Evolutionary conservation across 2,113 vertebrate species (phyloP), one percentile per base, ranked within the genome.

Genomic region (Chunga burmeisteri): DNA sequence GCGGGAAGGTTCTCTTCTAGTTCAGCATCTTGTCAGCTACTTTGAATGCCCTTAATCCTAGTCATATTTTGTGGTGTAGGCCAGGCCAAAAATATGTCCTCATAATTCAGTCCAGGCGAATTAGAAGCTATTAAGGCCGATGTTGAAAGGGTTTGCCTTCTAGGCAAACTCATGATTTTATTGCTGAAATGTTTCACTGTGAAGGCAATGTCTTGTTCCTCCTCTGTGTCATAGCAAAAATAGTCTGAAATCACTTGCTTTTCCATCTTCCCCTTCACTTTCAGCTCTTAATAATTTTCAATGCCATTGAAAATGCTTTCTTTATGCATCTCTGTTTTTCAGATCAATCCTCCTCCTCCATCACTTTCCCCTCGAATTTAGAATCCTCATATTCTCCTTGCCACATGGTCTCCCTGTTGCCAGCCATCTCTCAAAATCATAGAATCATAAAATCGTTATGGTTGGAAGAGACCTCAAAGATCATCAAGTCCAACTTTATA

Each of bases 81-180:
- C 56, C 78, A 80, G 81, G 66, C 89, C 88, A 94, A 85, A 95
- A 94, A 75, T 61, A 49, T 55, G 83, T 87, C 65, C 61, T 84
- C 22, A 25, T 93, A 91, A 94, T 81, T 90, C 65, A 91, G 80
- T 34, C 47, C 73, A 68, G 83, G 77, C 73, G 96, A 87, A 95
- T 82, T 56, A 93, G 65, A 89, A 83, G 36, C 52, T 44, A 61
- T 44, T 73, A 77, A 77, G n/a, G 44, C 20, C 59, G 21, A 29
- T 58, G 74, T 46, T 92, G 85, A 86, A 91, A 79, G 38, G 16
- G 52, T 93, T 93, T 90, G 53, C 66, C 73, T 91, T 58, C 78
- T 79, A 90, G 92, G 81, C 90, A 95, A 67, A 71, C 21, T 71
- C 21, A 25, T 81, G 66, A 61, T 91, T 93, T 92, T 86, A 86